Evolutionary conservation across 2,888 invertebrate genomes (phyloP).

Genomic region (Leptothorax acervorum): DNA sequence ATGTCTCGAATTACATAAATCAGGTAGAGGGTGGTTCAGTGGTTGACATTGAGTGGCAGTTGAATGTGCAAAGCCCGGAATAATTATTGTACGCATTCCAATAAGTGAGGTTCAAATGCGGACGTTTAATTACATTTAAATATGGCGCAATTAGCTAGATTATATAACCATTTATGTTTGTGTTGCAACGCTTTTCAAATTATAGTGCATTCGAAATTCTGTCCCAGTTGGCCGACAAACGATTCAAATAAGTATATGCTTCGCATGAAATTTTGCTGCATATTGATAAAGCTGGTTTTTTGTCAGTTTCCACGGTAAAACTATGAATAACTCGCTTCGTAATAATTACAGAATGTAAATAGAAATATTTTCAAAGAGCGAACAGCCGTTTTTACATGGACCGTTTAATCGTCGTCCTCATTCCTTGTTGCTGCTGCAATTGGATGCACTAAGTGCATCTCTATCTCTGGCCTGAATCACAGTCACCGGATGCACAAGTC

Average conservation of each 20-base stretch:
- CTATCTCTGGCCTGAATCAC: conserved; percentile 69
- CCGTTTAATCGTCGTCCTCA: conserved; percentile 49
- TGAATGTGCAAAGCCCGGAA: conserved; percentile 44
- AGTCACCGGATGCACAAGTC: conserved; percentile 55
- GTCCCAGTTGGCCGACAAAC: neutral
- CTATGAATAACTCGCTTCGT: neutral
- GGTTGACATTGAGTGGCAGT: conserved; percentile 48
- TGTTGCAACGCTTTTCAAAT: conserved; percentile 23
- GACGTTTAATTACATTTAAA: conserved; percentile 50
- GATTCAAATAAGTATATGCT: conserved; percentile 7
- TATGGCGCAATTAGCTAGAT: conserved; percentile 40
- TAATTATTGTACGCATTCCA: conserved; percentile 46
- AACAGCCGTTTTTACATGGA: neutral
- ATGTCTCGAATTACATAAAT: conserved; percentile 47
- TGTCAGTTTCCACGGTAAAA: neutral
- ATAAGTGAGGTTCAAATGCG: conserved; percentile 48
- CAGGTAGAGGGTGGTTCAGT: conserved; percentile 26
- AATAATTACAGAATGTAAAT: neutral
- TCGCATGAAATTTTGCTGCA: neutral
- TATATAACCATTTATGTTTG: conserved; percentile 21
- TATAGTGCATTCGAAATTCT: conserved; percentile 9
- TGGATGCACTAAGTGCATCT: conserved; percentile 51
- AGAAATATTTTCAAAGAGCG: neutral
- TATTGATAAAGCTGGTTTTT: neutral
- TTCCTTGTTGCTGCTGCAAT: conserved; percentile 53